Percentiles rank a stretch among this genome's conserved stretches.
These are phyloP conservation scores for Acanthisitta chloris DNA, from an alignment of 2,113 vertebrate genomes.

Conservation along the genomic window DNA sequence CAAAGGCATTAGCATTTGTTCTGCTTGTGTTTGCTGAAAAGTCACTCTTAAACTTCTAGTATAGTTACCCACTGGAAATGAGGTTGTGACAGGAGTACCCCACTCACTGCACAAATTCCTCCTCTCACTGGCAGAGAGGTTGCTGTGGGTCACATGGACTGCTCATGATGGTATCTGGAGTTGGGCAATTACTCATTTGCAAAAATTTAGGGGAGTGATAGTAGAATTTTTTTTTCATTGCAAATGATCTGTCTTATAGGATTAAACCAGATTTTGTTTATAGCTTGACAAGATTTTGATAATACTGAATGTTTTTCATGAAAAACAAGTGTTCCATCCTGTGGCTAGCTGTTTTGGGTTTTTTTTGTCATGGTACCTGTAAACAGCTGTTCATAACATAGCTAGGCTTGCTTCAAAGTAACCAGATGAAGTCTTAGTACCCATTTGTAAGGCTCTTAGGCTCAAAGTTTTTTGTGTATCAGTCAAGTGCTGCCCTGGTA, in stretches of 20 bases:
- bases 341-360: background rate
- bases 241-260: rapidly evolving
- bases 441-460: background rate
- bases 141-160: background rate
- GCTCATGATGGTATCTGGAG: background rate
- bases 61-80: background rate
- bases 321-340: background rate
- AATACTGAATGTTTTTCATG: background rate
- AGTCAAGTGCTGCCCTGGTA: background rate
- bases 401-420: background rate
- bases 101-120: background rate
- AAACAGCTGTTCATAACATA: background rate
- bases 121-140: background rate
- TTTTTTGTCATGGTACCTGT: background rate
- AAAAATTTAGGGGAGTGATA: background rate
- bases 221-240: background rate
- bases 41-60: background rate
- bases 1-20: conserved; percentile 22
- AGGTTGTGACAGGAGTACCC: background rate
- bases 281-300: background rate
- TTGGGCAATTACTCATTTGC: background rate
- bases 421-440: background rate
- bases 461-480: background rate
- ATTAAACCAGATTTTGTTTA: background rate
- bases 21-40: conserved; percentile 21